Conservation (phyloP, 2,888 invertebrate genomes). For the Oxytorus armatus region DNA sequence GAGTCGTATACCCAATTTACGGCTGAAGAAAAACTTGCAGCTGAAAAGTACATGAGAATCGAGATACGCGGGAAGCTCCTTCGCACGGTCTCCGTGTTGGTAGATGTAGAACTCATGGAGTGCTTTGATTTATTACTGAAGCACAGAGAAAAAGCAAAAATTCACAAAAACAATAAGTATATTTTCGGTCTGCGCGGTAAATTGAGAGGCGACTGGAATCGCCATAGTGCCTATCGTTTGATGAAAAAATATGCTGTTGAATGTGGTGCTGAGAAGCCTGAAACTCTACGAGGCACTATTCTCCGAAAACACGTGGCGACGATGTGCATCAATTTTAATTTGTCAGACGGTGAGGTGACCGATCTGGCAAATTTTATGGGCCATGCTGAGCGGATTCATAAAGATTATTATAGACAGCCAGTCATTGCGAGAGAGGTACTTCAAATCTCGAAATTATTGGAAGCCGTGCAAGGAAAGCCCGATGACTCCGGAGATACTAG, state of each 20-base stretch:
- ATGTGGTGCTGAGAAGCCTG: slow-evolving; percentile 64
- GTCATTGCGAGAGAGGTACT: slow-evolving; percentile 66
- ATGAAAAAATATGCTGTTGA: slow-evolving; percentile 53
- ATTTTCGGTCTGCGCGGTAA: slow-evolving; percentile 64
- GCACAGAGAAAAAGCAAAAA: slow-evolving; percentile 28
- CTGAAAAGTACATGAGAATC: slow-evolving; percentile 43
- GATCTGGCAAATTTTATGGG: slow-evolving; percentile 63
- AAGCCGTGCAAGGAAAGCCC: slow-evolving; percentile 62
- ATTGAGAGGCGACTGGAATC: slow-evolving; percentile 46
- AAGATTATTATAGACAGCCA: slow-evolving; percentile 59
- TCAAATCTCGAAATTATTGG: slow-evolving; percentile 66
- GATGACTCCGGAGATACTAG: slow-evolving; percentile 11
- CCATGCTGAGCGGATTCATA: slow-evolving; percentile 56
- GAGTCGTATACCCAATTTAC: slow-evolving; percentile 41
- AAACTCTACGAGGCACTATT: slow-evolving; percentile 63
- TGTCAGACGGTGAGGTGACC: slow-evolving; percentile 44
- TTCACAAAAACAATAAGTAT: slow-evolving; percentile 58
- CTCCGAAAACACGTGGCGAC: slow-evolving; percentile 70
- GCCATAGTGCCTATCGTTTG: slow-evolving; percentile 61
- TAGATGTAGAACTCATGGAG: slow-evolving; percentile 42
- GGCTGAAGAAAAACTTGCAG: slow-evolving; percentile 23
- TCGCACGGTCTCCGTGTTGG: slow-evolving; percentile 56
- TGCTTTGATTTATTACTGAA: slow-evolving; percentile 52
- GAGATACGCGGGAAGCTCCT: slow-evolving; percentile 61
- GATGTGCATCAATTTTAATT: slow-evolving; percentile 59